These are phyloP conservation scores for Dreissena rostriformis DNA, from an alignment of 1,140 invertebrate genomes.

Conservation along the genomic window DNA sequence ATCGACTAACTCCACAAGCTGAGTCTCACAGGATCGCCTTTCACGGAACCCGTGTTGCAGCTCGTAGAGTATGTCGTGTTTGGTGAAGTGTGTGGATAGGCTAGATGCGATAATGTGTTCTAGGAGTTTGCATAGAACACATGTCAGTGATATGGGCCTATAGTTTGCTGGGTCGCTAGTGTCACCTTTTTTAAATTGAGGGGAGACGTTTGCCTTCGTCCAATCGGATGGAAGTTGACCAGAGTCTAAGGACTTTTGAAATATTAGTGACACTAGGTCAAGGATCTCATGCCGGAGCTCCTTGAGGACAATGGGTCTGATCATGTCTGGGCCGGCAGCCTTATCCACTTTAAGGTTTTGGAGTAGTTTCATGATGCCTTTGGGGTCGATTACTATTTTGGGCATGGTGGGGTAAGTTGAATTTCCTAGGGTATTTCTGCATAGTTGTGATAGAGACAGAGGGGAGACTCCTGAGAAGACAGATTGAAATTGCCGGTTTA, in stretches of 20 bases:
- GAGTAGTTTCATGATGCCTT: conserved; percentile 36
- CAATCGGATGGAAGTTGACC: conserved; percentile 38
- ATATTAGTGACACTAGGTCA: conserved; percentile 7
- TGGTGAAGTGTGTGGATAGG: conserved; percentile 37
- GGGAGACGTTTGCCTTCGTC: conserved; percentile 32
- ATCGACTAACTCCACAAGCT: conserved; percentile 9
- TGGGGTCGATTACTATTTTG: conserved; percentile 9
- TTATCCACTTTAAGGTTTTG: conserved; percentile 37
- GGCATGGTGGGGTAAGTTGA: not conserved
- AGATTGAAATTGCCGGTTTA: conserved; percentile 27
- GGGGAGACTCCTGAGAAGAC: not conserved
- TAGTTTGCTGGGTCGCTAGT: conserved; percentile 37
- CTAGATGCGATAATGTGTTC: conserved; percentile 49
- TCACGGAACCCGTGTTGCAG: conserved; percentile 56
- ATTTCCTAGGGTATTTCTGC: too few species aligned
- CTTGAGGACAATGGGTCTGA: conserved; percentile 44
- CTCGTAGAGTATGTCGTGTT: conserved; percentile 53
- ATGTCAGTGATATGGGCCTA: conserved; percentile 46
- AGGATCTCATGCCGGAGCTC: conserved; percentile 30
- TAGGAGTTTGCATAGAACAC: conserved; percentile 41
- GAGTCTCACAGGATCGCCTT: conserved; percentile 32
- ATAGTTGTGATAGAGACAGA: too few species aligned
- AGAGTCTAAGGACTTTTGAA: conserved; percentile 34
- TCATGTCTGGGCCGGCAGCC: conserved; percentile 49
- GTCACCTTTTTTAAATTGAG: conserved; percentile 52